These are phyloP conservation scores for Aspidapion aeneum DNA, from an alignment of 2,888 invertebrate genomes.

Conservation along the genomic window DNA sequence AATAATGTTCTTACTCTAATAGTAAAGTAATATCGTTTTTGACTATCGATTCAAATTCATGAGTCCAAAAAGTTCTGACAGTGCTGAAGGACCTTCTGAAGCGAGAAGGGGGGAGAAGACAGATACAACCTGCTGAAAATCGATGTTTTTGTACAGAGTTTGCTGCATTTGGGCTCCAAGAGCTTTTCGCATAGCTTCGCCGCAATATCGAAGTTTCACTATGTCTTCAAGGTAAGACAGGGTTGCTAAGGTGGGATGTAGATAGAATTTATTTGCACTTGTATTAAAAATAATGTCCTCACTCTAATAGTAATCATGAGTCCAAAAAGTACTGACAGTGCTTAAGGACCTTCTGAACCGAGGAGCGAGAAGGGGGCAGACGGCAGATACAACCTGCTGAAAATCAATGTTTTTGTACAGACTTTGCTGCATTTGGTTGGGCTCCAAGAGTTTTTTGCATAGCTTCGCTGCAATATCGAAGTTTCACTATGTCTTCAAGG, in stretches of 20 bases:
- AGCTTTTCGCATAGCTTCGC: slow-evolving; percentile 98
- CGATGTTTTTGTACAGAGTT: slow-evolving; percentile 94
- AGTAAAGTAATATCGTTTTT: too few relatives aligned
- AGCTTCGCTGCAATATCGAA: slow-evolving; percentile 98
- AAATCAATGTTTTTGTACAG: slow-evolving; percentile 97
- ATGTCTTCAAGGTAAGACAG: slow-evolving; percentile 80
- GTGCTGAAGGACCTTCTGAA: slow-evolving; percentile 84
- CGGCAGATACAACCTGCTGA: slow-evolving; percentile 81
- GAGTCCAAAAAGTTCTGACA: slow-evolving; percentile 84
- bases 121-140: slow-evolving; percentile 91
- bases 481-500: slow-evolving; percentile 89
- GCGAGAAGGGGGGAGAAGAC: slow-evolving; percentile 69
- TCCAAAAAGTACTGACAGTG: slow-evolving; percentile 84
- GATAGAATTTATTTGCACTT: too few relatives aligned
- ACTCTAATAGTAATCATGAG: too few relatives aligned
- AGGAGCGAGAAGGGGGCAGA: slow-evolving; percentile 73
- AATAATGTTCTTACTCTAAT: too few relatives aligned
- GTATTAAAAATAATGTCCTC: too few relatives aligned
- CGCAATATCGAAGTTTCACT: slow-evolving; percentile 95
- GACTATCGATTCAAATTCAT: too few relatives aligned
- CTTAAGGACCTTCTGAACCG: slow-evolving; percentile 84
- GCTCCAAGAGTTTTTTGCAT: slow-evolving; percentile 96
- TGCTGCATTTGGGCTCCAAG: slow-evolving; percentile 91
- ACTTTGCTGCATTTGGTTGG: slow-evolving; percentile 88
- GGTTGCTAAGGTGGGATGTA: too few relatives aligned